Base-by-base conservation (phyloP, 2,888 invertebrate species). In the Hydriomena furcata region DNA sequence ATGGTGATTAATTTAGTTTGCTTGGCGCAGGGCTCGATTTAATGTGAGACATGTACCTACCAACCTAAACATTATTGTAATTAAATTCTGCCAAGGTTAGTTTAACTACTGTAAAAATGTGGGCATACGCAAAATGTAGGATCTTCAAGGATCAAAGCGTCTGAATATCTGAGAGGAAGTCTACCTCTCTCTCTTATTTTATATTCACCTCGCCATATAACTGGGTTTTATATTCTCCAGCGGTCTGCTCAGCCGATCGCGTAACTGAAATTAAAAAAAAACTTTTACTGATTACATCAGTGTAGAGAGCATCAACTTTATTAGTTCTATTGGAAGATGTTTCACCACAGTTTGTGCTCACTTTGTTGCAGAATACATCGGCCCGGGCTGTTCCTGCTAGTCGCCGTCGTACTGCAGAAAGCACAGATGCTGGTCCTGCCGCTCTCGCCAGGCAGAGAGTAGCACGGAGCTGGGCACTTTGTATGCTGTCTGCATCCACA, bases 401-500 rank as follows among this genome's bases (percentile, higher is more conserved):
- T 17, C 92, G 85, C 37, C 91, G 82, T 30, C 92, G 88, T 1
- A 94, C 94, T 1, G 93, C 92, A 8, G 93, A 91, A 38, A 95
- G 71, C 8, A 95, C 93, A 0, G 93, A 92, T 0, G 92, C 46
- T 92, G 95, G 55, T 92, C 97, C 84, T 93, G 97, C 68, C 93
- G 93, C 56, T 94, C 97, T 66, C 93, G 93, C 74, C 94, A 92
- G 66, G 94, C 96, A 61, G 92, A 93, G 74, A 79, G 94, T 63
- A 68, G 88, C 73, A 58, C 91, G 77, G 0, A 90, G 71, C 58
- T 86, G 87, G 0, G 77, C 80, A 12, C 63, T 66, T 47, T 87
- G 79, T 1, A 76, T 75, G 53, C 58, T 75, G 56, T 69, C 91
- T 59, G 66, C 76, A 66, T 71, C 88, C 57, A 60, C 89, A 51